Conservation (phyloP, 2,113 vertebrate genomes). For the Cryptomyrus ogoouensis region DNA sequence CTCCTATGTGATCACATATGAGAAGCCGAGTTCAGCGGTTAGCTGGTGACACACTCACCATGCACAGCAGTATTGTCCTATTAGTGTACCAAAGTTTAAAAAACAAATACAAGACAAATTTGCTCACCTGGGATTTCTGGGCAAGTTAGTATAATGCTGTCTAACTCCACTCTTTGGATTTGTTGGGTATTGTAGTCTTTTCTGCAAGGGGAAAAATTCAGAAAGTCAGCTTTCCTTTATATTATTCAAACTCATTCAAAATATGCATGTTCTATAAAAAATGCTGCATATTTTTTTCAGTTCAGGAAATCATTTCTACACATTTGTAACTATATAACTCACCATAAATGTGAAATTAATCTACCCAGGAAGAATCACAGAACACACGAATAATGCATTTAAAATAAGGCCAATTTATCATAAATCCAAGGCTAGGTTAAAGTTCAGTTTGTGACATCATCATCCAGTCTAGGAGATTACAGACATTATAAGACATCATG, state of each 20-base stretch:
- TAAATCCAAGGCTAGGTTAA: not conserved
- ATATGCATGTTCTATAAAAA: not conserved
- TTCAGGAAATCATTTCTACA: not conserved
- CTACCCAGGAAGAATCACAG: not conserved
- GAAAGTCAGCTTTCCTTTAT: not conserved
- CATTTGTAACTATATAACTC: not conserved
- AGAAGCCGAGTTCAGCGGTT: not conserved
- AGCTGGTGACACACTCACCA: too few species aligned
- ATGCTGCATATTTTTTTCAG: not conserved
- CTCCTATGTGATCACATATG: not conserved
- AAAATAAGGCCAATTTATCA: not conserved
- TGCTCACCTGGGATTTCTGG: slow-evolving; percentile 69
- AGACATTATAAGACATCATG: not conserved
- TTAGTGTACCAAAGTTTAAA: not conserved
- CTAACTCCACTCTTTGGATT: slow-evolving; percentile 70
- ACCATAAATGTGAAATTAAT: not conserved
- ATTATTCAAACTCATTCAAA: not conserved
- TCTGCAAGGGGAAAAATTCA: slow-evolving; percentile 55
- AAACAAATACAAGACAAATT: not conserved
- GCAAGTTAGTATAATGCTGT: slow-evolving; percentile 71
- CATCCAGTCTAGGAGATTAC: not conserved
- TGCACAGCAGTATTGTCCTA: not conserved
- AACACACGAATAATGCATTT: not conserved
- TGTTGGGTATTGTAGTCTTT: slow-evolving; percentile 69
- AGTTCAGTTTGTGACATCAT: not conserved